phyloP scores from a whole-genome alignment of 2,113 vertebrate species.

The Calidris pygmaea region DNA sequence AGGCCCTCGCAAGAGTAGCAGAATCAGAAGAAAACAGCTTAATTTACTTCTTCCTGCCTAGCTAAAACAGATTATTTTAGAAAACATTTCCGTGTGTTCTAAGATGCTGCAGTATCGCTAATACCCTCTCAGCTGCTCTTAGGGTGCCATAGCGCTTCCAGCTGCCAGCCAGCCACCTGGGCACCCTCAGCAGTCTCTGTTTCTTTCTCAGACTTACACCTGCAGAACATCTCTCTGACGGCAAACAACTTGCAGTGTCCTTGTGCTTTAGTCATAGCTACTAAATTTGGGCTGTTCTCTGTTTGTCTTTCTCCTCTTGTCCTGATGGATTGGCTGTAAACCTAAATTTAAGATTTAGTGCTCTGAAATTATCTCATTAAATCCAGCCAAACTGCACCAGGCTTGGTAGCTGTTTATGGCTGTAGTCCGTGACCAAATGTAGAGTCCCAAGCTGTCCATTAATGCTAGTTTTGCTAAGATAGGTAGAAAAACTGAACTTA shows the following conservation, averaged over 20 bases:
- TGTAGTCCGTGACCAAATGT: neutral
- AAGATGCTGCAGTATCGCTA: neutral
- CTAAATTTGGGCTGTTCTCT: neutral
- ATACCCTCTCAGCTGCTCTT: neutral
- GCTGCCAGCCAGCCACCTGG: neutral
- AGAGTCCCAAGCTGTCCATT: neutral
- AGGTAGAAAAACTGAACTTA: neutral
- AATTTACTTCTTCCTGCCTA: neutral
- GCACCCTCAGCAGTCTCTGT: neutral
- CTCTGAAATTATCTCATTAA: neutral
- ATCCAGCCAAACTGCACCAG: neutral
- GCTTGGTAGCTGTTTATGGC: neutral
- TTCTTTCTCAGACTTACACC: neutral
- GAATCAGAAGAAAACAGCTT: neutral
- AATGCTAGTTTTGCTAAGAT: neutral
- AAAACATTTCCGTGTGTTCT: neutral
- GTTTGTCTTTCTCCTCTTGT: neutral
- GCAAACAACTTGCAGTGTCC: neutral
- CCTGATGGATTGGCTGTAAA: neutral
- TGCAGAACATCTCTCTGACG: accelerated
- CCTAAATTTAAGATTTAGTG: neutral
- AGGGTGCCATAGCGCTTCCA: neutral
- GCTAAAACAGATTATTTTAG: neutral
- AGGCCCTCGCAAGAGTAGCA: neutral
- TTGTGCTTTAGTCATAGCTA: neutral